These are phyloP conservation scores for Tinamus guttatus DNA, from an alignment of 2,113 vertebrate species.

Conservation along the genomic window DNA sequence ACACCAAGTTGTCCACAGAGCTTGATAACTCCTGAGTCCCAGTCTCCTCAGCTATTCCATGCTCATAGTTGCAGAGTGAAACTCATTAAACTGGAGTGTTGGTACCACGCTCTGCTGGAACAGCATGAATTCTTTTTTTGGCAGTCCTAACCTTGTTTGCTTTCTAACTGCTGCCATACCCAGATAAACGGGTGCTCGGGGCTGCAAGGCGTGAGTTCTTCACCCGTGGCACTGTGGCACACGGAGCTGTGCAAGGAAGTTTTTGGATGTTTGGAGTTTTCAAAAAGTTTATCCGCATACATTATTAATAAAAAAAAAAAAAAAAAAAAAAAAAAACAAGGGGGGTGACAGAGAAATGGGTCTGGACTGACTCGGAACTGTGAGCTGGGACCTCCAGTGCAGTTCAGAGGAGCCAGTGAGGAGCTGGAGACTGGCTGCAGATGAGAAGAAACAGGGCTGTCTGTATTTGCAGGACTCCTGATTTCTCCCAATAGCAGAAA, in stretches of 20 bases:
- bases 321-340: too few species aligned
- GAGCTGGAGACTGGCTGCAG: not conserved
- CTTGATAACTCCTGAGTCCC: too few species aligned
- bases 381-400: not conserved
- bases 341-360: not conserved
- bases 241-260: not conserved
- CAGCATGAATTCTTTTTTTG: too few species aligned
- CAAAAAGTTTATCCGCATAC: not conserved
- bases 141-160: not conserved
- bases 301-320: not conserved
- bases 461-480: not conserved
- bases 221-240: not conserved
- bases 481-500: not conserved
- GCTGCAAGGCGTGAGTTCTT: not conserved
- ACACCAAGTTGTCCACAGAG: accelerated
- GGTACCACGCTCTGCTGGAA: not conserved
- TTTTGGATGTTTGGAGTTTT: not conserved
- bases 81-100: not conserved
- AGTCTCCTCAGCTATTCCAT: not conserved
- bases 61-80: not conserved
- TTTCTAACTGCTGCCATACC: not conserved
- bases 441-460: not conserved
- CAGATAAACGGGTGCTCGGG: not conserved
- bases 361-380: not conserved
- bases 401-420: not conserved